Percentiles rank a stretch among this genome's conserved stretches.
These are phyloP conservation scores for Tapirus terrestris DNA, from an alignment of 2,113 vertebrate genomes.

Conservation along the genomic window DNA sequence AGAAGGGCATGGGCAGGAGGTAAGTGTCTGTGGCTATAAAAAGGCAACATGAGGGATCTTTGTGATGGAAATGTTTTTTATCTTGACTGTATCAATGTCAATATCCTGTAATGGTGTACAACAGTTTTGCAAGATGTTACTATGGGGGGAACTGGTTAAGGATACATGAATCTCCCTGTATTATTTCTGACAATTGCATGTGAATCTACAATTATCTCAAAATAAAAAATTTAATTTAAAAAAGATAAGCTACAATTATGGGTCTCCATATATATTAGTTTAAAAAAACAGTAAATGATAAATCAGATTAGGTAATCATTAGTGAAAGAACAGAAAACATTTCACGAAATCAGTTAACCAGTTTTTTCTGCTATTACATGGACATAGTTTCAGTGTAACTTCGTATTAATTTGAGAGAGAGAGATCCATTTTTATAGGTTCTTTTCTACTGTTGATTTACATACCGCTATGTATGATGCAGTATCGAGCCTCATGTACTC, in stretches of 20 bases:
- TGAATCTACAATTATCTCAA: background rate
- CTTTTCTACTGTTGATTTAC: background rate
- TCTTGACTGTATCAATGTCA: background rate
- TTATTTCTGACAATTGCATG: background rate
- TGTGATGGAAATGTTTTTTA: background rate
- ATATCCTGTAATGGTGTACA: background rate
- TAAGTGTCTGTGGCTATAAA: background rate
- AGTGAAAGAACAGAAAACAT: background rate
- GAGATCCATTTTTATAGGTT: background rate
- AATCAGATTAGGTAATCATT: background rate
- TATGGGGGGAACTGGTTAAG: background rate
- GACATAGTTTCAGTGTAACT: background rate
- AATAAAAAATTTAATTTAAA: background rate
- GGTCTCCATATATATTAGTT: background rate
- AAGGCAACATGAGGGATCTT: background rate
- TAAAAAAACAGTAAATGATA: background rate
- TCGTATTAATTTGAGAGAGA: background rate
- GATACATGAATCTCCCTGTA: background rate
- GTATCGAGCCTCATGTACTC: background rate
- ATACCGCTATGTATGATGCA: background rate
- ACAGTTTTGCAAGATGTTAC: background rate
- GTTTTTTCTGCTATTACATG: background rate
- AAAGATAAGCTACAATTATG: background rate
- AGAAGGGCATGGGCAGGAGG: rapidly evolving
- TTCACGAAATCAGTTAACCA: background rate